Evolutionary conservation across 1,140 invertebrate species (phyloP).

Genomic region (Trachelipus rathkii): DNA sequence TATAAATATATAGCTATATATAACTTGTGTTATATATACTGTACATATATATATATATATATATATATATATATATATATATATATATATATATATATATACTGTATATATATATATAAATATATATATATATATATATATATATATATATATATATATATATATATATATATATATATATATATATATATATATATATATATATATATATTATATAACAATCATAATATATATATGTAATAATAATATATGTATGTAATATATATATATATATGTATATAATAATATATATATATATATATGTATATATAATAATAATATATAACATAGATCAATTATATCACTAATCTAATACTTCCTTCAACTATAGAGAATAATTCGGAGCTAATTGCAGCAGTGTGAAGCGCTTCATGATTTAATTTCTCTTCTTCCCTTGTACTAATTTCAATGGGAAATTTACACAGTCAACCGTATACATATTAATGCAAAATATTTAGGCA

Average conservation of each 20-base stretch:
- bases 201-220: conserved; percentile 11
- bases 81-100: too few species aligned
- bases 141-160: conserved; percentile 11
- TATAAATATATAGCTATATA: too few species aligned
- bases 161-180: not conserved
- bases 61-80: too few species aligned
- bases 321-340: not conserved
- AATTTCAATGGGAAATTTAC: conserved; percentile 3
- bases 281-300: not conserved
- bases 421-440: not conserved
- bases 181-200: not conserved
- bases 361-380: not conserved
- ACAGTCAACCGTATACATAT: not conserved
- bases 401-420: not conserved
- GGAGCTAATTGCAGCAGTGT: not conserved
- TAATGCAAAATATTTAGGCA: not conserved
- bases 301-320: not conserved
- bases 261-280: not conserved
- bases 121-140: not conserved
- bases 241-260: conserved; percentile 3
- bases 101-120: not conserved
- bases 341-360: not conserved
- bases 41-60: not conserved
- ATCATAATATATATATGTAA: not conserved
- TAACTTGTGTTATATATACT: too few species aligned